phyloP scores from a whole-genome alignment of 2,888 invertebrate genomes.

The Cataglyphis albicans region DNA sequence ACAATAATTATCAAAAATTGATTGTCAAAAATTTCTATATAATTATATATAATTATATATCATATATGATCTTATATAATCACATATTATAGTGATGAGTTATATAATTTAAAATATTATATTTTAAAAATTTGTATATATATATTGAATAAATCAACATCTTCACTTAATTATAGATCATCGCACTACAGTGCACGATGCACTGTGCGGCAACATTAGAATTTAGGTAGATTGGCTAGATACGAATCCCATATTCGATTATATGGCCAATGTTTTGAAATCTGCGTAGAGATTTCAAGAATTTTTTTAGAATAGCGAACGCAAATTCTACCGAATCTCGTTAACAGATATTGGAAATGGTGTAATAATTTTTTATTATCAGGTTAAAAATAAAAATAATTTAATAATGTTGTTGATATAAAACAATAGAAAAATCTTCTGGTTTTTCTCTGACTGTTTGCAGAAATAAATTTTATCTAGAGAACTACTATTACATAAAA shows the following conservation, averaged over 20 bases:
- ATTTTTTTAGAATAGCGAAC: constrained; percentile 30
- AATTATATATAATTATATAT: too few species aligned
- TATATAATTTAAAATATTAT: background rate
- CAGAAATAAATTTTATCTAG: background rate
- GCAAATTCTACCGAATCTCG: constrained; percentile 25
- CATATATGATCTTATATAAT: too few species aligned
- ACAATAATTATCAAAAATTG: too few species aligned
- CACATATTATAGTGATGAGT: too few species aligned
- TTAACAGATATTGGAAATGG: constrained; percentile 8
- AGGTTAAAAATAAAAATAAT: constrained; percentile 6
- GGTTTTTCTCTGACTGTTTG: background rate
- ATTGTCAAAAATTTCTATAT: too few species aligned
- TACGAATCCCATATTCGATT: constrained; percentile 59
- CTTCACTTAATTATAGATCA: constrained; percentile 48
- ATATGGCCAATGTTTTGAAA: constrained; percentile 16
- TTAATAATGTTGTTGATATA: background rate
- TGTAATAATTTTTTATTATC: constrained; percentile 23
- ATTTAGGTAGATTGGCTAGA: constrained; percentile 54
- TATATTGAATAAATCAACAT: constrained; percentile 41
- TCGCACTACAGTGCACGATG: background rate
- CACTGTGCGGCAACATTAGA: background rate
- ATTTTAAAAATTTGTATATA: constrained; percentile 27
- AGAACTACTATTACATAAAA: background rate
- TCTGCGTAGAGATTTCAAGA: background rate
- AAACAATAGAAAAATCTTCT: background rate